phyloP scores from a whole-genome alignment of 2,797 vertebrate genomes.

The Hoplostethus atlanticus region DNA sequence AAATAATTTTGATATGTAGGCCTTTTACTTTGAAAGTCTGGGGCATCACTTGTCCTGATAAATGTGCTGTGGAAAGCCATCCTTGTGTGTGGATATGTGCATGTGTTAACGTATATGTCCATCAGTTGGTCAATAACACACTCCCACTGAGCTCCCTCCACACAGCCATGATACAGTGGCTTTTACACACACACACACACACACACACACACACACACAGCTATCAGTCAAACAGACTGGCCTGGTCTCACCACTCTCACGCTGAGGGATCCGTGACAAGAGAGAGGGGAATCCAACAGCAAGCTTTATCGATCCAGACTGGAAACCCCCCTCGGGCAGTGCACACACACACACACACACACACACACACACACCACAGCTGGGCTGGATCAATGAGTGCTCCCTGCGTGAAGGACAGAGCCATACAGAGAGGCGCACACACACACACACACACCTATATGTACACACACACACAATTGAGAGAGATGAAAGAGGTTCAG shows the following conservation, averaged over 20 bases:
- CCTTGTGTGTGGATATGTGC: constrained; percentile 45
- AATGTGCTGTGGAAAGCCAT: constrained; percentile 9
- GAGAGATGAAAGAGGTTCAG: constrained; percentile 70
- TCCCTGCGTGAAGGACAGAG: constrained; percentile 79
- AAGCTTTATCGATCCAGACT: constrained; percentile 85
- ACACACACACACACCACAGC: constrained; percentile 59
- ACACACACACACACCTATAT: constrained; percentile 43
- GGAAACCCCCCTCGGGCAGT: constrained; percentile 80
- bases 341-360: constrained; percentile 62
- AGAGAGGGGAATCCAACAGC: constrained; percentile 84
- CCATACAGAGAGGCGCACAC: constrained; percentile 63
- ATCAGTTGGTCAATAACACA: constrained; percentile 72
- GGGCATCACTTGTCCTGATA: neutral
- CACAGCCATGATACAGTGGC: constrained; percentile 61
- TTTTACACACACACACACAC: constrained; percentile 45
- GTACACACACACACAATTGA: constrained; percentile 41
- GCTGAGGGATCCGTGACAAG: constrained; percentile 81
- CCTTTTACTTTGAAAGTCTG: no score
- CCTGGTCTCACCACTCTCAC: constrained; percentile 73
- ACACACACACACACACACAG: constrained; percentile 39
- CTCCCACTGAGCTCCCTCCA: constrained; percentile 63
- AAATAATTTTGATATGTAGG: no score
- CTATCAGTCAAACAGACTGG: constrained; percentile 73
- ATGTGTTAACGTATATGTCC: constrained; percentile 70
- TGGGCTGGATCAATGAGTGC: constrained; percentile 80